Evolutionary conservation across 2,888 invertebrate species (phyloP), one percentile per base, ranked within the genome.

Genomic region (Amphimallon solstitiale): DNA sequence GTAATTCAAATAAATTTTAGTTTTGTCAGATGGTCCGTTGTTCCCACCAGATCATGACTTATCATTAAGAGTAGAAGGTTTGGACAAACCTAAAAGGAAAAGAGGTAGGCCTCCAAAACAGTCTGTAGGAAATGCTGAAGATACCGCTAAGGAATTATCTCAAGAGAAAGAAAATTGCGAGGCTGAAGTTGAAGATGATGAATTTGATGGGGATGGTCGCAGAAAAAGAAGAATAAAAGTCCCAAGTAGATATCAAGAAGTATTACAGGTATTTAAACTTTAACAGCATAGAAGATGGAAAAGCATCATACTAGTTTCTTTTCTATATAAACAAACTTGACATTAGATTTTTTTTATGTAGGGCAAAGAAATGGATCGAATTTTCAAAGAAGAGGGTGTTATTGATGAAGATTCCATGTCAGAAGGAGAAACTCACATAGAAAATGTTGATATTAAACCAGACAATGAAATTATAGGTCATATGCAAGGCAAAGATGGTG

Each of bases 281-380:
- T n/a, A 29, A 29, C 21, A 15, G 9, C 7, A 45, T n/a, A 17
- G n/a, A 43, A 10, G n/a, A n/a, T n/a, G n/a, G n/a, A n/a, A n/a
- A n/a, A n/a, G n/a, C n/a, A n/a, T n/a, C n/a, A n/a, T n/a, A n/a
- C n/a, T n/a, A n/a, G n/a, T n/a, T n/a, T n/a, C n/a, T n/a, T n/a
- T n/a, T n/a, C n/a, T n/a, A n/a, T n/a, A n/a, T n/a, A n/a, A n/a
- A n/a, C 45, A 45, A 15, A 45, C 15, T 14, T 12, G 9, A 10
- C 15, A 6, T 14, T 14, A 3, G 9, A 21, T 19, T 49, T 49
- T 23, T 7, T 21, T 14, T n/a, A 29, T 1, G 5, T n/a, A 91
- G 86, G 92, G 92, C 2, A 90, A 90, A 79, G 92, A 92, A 80
- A 81, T 92, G 54, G 92, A 92, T 74, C 85, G 89, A 70, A 89